A percentile compares a stretch with the other conserved stretches of the same genome.
Conservation (phyloP, 2,797 vertebrate species). For the Zalophus californianus region DNA sequence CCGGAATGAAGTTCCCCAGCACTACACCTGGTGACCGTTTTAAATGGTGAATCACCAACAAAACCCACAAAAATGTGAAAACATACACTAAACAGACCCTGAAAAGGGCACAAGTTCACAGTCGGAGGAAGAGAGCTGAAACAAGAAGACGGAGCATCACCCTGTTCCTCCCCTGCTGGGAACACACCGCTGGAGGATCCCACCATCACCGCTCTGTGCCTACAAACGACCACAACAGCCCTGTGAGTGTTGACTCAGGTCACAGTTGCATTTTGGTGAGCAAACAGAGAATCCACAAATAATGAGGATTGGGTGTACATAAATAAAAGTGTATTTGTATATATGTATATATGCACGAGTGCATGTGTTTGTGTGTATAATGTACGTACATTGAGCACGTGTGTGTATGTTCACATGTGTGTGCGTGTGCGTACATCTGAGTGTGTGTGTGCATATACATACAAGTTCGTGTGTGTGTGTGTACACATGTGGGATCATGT, state of each 20-base stretch:
- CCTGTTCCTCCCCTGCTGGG: rapidly evolving
- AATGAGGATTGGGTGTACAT: neutral
- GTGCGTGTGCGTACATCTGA: rapidly evolving
- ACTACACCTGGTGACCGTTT: rapidly evolving
- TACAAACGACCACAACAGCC: neutral
- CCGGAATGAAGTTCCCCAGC: neutral
- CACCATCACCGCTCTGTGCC: neutral
- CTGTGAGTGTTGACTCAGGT: neutral
- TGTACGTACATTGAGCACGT: rapidly evolving
- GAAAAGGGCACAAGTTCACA: neutral
- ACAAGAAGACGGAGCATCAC: neutral
- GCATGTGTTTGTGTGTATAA: neutral
- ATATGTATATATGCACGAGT: rapidly evolving
- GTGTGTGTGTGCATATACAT: neutral
- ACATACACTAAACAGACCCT: neutral
- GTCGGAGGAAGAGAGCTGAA: neutral
- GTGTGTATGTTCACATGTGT: neutral
- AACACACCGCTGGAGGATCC: neutral
- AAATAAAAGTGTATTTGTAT: no score
- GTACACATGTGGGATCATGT: no score
- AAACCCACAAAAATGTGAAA: neutral
- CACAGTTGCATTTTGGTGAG: neutral
- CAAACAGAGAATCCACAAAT: neutral
- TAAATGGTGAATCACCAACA: neutral
- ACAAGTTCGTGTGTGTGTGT: neutral